A percentile compares a stretch with the other conserved stretches of the same genome.
These are phyloP conservation scores for Mechanitis messenoides DNA, from an alignment of 2,888 invertebrate species.

Conservation along the genomic window DNA sequence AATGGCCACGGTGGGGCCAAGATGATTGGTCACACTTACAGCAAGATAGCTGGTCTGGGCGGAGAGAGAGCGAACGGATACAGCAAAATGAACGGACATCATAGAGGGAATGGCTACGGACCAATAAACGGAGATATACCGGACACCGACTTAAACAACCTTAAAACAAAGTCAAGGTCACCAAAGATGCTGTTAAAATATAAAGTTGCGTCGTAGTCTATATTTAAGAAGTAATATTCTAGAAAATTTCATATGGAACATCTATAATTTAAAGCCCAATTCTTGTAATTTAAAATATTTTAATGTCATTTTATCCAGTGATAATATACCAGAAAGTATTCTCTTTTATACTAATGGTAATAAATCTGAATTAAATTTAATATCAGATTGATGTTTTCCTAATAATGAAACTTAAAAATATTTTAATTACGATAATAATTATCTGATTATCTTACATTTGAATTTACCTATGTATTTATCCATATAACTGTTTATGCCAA, in stretches of 20 bases:
- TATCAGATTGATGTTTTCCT: too few relatives aligned
- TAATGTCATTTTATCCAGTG: too few relatives aligned
- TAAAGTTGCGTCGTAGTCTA: conserved; percentile 42
- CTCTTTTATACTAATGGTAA: too few relatives aligned
- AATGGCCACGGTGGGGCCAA: conserved; percentile 37
- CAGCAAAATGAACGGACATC: conserved; percentile 36
- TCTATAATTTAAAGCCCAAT: too few relatives aligned
- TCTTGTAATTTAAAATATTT: too few relatives aligned
- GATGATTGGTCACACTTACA: conserved; percentile 38
- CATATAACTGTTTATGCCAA: conserved; percentile 60
- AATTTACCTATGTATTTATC: conserved; percentile 27
- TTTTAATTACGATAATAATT: too few relatives aligned
- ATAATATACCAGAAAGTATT: too few relatives aligned
- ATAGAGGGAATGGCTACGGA: conserved; percentile 31
- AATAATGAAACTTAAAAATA: too few relatives aligned
- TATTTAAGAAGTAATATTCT: conserved; percentile 50
- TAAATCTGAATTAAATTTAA: too few relatives aligned
- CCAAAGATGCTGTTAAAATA: conserved; percentile 70
- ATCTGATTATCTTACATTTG: conserved; percentile 29
- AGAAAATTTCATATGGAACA: conserved; percentile 45
- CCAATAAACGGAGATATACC: conserved; percentile 34
- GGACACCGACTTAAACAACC: conserved; percentile 37
- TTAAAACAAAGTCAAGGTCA: conserved; percentile 53
- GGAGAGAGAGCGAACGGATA: conserved; percentile 27
- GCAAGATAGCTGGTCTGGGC: conserved; percentile 30